These are phyloP conservation scores for Apis laboriosa DNA, from an alignment of 1,140 invertebrate genomes.

Conservation along the genomic window DNA sequence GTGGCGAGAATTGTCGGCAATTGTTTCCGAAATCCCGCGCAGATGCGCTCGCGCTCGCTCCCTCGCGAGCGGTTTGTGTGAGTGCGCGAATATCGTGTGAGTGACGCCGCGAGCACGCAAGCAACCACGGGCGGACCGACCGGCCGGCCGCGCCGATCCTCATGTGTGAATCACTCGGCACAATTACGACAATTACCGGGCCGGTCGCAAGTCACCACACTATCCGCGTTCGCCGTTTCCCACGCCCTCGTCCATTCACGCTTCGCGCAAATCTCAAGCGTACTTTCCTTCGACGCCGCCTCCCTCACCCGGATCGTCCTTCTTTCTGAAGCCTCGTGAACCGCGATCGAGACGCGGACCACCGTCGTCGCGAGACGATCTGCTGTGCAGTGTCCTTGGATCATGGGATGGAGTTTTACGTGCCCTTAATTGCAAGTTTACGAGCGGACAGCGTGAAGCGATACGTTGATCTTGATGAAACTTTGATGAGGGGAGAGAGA, in stretches of 20 bases:
- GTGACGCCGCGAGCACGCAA: conserved; percentile 37
- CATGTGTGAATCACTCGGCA: conserved; percentile 82
- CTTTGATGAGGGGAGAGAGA: background rate
- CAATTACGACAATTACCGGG: conserved; percentile 80
- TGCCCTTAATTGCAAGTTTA: conserved; percentile 14
- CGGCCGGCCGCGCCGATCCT: conserved; percentile 68
- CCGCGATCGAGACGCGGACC: background rate
- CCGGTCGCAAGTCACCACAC: conserved; percentile 74
- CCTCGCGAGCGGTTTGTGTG: conserved; percentile 40
- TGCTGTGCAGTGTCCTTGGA: no score
- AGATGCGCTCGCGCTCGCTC: conserved; percentile 70
- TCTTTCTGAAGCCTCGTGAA: background rate
- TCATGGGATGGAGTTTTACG: background rate
- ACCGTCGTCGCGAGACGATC: no score
- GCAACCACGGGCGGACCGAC: conserved; percentile 40
- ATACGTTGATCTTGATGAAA: conserved; percentile 7
- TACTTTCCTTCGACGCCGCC: conserved; percentile 29
- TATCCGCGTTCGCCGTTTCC: conserved; percentile 76
- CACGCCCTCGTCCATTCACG: conserved; percentile 80
- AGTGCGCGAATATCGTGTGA: conserved; percentile 54
- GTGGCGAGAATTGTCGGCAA: conserved; percentile 82
- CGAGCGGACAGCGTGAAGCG: background rate
- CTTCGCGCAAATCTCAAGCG: conserved; percentile 79
- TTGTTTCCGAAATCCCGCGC: conserved; percentile 82
- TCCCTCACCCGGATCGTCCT: background rate